A percentile compares a stretch with the other conserved stretches of the same genome.
Evolutionary conservation across 2,888 invertebrate species (phyloP).

Genomic region (Cephus pygmeus): DNA sequence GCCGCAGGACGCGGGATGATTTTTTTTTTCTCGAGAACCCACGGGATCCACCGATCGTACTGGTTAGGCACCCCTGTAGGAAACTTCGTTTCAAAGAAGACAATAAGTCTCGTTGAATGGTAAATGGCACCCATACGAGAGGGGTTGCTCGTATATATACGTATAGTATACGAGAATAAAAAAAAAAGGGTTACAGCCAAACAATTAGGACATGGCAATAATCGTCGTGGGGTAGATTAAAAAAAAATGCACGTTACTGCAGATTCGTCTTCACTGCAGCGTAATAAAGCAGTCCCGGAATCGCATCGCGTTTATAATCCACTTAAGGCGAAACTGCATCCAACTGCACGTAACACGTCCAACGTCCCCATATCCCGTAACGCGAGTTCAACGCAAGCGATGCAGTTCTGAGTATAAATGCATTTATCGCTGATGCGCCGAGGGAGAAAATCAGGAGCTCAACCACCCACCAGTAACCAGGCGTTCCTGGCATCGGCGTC

Average conservation of each 20-base stretch:
- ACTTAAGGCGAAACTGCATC: slow-evolving; percentile 56
- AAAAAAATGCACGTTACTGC: slow-evolving; percentile 48
- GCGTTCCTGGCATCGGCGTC: slow-evolving; percentile 21
- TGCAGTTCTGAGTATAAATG: slow-evolving; percentile 43
- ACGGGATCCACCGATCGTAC: not conserved
- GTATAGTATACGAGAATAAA: slow-evolving; percentile 4
- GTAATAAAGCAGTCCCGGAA: slow-evolving; percentile 56
- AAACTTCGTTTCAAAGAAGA: not conserved
- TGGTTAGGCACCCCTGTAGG: not conserved
- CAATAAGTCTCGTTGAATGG: not conserved
- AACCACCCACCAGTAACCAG: slow-evolving; percentile 16
- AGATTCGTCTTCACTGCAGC: slow-evolving; percentile 59
- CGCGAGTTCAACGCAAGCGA: slow-evolving; percentile 31
- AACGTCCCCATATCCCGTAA: slow-evolving; percentile 23
- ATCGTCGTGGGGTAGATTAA: not conserved
- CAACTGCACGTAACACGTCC: slow-evolving; percentile 34
- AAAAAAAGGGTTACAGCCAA: slow-evolving; percentile 6
- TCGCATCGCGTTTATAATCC: slow-evolving; percentile 57
- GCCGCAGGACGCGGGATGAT: not conserved
- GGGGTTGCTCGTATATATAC: not conserved
- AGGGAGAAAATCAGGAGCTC: slow-evolving; percentile 31
- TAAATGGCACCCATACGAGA: not conserved
- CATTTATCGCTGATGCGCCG: slow-evolving; percentile 49
- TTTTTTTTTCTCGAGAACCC: not conserved
- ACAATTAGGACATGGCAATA: not conserved